Conservation (phyloP, 2,113 vertebrate species). For the Polypterus bichir region DNA sequence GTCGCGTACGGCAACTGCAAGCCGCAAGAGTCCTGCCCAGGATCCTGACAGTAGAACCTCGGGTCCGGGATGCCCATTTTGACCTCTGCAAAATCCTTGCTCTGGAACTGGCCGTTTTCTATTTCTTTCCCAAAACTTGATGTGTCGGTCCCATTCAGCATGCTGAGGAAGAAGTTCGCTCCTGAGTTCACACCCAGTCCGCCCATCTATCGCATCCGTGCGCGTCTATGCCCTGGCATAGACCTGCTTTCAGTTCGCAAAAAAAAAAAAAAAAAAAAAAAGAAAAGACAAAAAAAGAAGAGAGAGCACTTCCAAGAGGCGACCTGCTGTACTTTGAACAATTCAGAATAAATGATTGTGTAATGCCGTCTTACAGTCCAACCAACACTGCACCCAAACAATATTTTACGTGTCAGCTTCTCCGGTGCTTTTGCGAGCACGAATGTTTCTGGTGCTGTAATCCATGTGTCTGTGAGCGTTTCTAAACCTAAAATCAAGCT, state of each 20-base stretch:
- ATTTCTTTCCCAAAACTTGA: conserved; percentile 59
- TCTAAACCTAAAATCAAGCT: conserved; percentile 31
- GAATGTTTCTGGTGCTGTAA: not conserved
- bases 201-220: conserved; percentile 60
- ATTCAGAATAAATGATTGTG: no score
- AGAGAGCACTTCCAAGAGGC: no score
- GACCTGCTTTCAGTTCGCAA: conserved; percentile 19
- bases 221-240: conserved; percentile 42
- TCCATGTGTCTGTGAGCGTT: not conserved
- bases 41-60: conserved; percentile 51
- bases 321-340: no score
- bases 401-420: not conserved
- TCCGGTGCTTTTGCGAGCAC: no score
- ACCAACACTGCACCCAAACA: no score
- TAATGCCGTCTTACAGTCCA: no score
- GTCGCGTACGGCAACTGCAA: conserved; percentile 43
- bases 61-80: conserved; percentile 60
- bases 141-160: conserved; percentile 66
- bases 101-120: conserved; percentile 39
- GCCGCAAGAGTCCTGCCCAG: conserved; percentile 37
- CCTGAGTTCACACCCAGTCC: conserved; percentile 56
- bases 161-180: conserved; percentile 53
- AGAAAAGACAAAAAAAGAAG: not conserved
- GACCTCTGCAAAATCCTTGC: conserved; percentile 48
- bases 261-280: not conserved